Base-by-base conservation (phyloP, 2,888 invertebrate species). In the Brachyptera putata region DNA sequence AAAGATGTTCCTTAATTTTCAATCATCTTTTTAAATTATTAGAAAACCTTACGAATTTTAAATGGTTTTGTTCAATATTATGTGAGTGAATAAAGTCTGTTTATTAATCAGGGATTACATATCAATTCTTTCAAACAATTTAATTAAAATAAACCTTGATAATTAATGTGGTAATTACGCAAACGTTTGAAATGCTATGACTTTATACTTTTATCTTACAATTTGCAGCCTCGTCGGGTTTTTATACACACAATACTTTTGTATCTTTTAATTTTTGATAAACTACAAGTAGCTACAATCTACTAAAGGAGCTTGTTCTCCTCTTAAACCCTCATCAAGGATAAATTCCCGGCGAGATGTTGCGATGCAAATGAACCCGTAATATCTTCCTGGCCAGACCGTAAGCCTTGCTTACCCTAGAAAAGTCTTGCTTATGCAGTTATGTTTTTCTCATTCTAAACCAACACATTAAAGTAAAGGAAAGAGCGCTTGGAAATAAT, bases 281-380 rank as follows among this genome's bases (percentile, higher is more conserved):
- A 53, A 53, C 53, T 53, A 50, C 26, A 30, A 34, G 53, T 18
- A 53, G 16, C 18, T 21, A 5, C 22, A 46, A 36, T 34, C 30
- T 18, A n/a, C 16, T 36, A 18, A 34, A 36, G 34, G 53, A 34
- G 34, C 36, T 18, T 53, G 34, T 53, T 53, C 26, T 16, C n/a
- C 18, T 53, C 36, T 53, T 34, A 53, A 53, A 30, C 53, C 53
- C 53, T 34, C 53, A 43, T 30, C 36, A 43, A 58, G 58, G 53
- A 53, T 53, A 58, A 58, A 58, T 58, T 53, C 30, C 53, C 25
- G 53, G 53, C 41, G 58, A 58, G 53, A 58, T 53, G 58, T 30
- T n/a, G n/a, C n/a, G 41, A 58, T 58, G 58, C 53, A 58, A 58
- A 58, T 58, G 50, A 58, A 58, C 39, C 58, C 36, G 26, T 48